A percentile compares a stretch with the other conserved stretches of the same genome.
Conservation (phyloP, 1,140 invertebrate species). For the Diorhabda sublineata region DNA sequence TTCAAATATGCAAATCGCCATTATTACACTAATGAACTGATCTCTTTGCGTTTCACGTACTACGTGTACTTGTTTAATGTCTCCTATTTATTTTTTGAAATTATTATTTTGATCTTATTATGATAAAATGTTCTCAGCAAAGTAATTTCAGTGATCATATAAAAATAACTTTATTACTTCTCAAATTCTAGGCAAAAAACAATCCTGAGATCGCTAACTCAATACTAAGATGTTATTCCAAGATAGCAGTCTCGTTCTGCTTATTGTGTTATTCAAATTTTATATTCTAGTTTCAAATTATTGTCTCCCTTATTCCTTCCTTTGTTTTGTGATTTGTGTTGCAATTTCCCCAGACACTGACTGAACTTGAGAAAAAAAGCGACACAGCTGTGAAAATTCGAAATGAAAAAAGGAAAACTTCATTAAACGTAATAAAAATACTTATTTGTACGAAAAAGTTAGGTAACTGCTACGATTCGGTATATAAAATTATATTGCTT, state of each 20-base stretch:
- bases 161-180: slow-evolving; percentile 28
- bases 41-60: too few species aligned
- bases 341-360: slow-evolving; percentile 1
- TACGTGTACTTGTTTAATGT: too few species aligned
- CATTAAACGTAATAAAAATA: slow-evolving; percentile 3
- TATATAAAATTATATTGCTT: too few species aligned
- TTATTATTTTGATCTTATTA: too few species aligned
- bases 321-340: slow-evolving; percentile 8
- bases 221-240: slow-evolving; percentile 39
- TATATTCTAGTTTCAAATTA: slow-evolving; percentile 26
- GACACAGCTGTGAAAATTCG: background rate
- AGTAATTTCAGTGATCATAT: slow-evolving; percentile 30
- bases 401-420: slow-evolving; percentile 1
- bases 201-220: slow-evolving; percentile 35
- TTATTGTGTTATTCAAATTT: slow-evolving; percentile 38
- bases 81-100: too few species aligned
- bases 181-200: slow-evolving; percentile 31
- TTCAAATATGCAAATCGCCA: too few species aligned
- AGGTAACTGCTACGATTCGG: background rate
- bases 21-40: too few species aligned
- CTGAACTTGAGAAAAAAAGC: background rate
- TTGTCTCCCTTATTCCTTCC: slow-evolving; percentile 23
- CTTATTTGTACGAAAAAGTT: background rate
- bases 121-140: too few species aligned
- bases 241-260: slow-evolving; percentile 13